Evolutionary conservation across 2,113 vertebrate genomes (phyloP).

Genomic region (Lycaon pictus): DNA sequence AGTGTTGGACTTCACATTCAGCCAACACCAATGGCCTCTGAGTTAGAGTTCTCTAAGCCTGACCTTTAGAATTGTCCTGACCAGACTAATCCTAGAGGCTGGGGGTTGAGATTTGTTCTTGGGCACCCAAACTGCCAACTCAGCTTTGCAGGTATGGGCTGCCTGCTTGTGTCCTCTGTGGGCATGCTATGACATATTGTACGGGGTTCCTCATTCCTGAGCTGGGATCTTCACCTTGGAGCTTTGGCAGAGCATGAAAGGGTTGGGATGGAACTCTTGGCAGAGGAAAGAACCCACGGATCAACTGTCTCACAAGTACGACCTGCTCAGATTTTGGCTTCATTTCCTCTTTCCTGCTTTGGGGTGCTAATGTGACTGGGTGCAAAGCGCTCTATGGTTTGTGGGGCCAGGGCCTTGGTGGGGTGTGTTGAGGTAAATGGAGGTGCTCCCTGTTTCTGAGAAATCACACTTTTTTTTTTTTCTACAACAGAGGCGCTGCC

Average conservation of each 20-base stretch:
- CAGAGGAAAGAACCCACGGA: neutral
- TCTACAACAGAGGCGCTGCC: neutral
- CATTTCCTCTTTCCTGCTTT: neutral
- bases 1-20: neutral
- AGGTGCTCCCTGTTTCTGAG: slow-evolving; percentile 29
- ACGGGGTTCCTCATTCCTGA: neutral
- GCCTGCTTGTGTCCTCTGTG: neutral
- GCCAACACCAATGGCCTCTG: neutral
- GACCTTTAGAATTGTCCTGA: neutral
- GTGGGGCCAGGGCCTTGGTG: neutral
- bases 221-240: slow-evolving; percentile 58
- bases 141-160: neutral
- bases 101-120: neutral
- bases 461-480: neutral
- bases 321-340: neutral
- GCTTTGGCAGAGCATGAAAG: slow-evolving; percentile 51
- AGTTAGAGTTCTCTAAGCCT: neutral
- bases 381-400: neutral
- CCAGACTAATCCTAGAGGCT: neutral
- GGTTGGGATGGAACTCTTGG: slow-evolving; percentile 53
- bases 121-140: neutral
- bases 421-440: neutral
- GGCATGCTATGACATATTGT: accelerated
- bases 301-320: neutral
- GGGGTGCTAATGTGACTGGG: neutral